phyloP scores from a whole-genome alignment of 2,113 vertebrate genomes.

The Aphyosemion australe region DNA sequence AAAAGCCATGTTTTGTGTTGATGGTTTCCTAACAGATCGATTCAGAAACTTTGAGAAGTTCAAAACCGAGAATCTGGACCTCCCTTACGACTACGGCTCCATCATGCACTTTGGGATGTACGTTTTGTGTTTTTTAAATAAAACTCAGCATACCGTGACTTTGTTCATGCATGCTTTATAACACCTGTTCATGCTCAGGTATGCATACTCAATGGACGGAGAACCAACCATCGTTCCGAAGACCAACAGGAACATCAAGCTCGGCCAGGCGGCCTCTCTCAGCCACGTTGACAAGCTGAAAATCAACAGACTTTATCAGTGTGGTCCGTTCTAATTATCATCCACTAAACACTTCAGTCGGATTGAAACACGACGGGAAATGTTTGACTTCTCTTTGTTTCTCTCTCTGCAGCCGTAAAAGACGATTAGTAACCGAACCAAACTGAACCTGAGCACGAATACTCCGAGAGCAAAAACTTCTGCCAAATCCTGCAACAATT shows the following conservation, averaged over 20 bases:
- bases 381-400: conserved; percentile 3
- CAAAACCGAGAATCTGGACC: conserved; percentile 70
- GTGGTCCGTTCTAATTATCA: conserved; percentile 54
- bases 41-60: conserved; percentile 80
- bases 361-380: background rate
- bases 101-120: conserved; percentile 85
- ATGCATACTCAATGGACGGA: conserved; percentile 77
- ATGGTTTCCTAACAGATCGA: conserved; percentile 62
- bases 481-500: conserved; percentile 28
- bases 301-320: conserved; percentile 80
- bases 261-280: conserved; percentile 71
- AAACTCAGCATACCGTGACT: background rate
- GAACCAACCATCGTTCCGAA: conserved; percentile 77
- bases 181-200: conserved; percentile 58
- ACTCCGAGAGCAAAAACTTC: conserved; percentile 1
- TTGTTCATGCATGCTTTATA: background rate
- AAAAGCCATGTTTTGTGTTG: too few species aligned
- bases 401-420: conserved; percentile 36
- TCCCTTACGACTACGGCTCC: conserved; percentile 81
- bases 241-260: conserved; percentile 53
- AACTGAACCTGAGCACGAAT: conserved; percentile 14
- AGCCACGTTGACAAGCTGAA: conserved; percentile 77
- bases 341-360: background rate
- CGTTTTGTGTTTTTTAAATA: conserved; percentile 19
- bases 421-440: conserved; percentile 46